Conservation (phyloP, 2,797 vertebrate genomes). For the Hemitrygon akajei region DNA sequence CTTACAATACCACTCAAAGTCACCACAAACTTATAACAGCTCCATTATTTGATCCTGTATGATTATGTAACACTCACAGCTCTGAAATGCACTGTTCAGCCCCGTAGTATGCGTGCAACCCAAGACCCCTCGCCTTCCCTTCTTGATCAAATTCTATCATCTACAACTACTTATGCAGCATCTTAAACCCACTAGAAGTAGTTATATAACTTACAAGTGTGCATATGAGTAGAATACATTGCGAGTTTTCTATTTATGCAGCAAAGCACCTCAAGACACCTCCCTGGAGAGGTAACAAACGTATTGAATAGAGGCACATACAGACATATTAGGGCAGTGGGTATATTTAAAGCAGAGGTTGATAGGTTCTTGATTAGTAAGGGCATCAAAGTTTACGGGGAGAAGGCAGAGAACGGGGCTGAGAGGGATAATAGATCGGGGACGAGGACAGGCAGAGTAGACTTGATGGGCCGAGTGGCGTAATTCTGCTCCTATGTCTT, state of each 20-base stretch:
- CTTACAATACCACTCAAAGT: not conserved
- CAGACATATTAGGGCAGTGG: not conserved
- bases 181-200: not conserved
- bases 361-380: too few relatives aligned
- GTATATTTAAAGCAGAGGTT: too few relatives aligned
- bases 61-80: not conserved
- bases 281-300: not conserved
- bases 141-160: not conserved
- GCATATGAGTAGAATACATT: too few relatives aligned
- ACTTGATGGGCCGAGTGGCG: too few relatives aligned
- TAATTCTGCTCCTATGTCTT: too few relatives aligned
- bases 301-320: not conserved
- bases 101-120: not conserved
- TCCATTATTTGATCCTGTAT: not conserved
- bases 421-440: too few relatives aligned
- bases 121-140: not conserved
- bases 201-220: too few relatives aligned
- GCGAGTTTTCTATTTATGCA: too few relatives aligned
- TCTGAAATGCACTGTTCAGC: not conserved
- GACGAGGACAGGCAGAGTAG: too few relatives aligned
- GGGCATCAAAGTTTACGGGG: too few relatives aligned
- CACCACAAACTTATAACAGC: not conserved
- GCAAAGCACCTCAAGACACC: not conserved
- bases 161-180: not conserved
- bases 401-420: too few relatives aligned